phyloP scores from a whole-genome alignment of 37 sponge, comb jelly and placozoan genomes.

The Axinella damicornis region DNA sequence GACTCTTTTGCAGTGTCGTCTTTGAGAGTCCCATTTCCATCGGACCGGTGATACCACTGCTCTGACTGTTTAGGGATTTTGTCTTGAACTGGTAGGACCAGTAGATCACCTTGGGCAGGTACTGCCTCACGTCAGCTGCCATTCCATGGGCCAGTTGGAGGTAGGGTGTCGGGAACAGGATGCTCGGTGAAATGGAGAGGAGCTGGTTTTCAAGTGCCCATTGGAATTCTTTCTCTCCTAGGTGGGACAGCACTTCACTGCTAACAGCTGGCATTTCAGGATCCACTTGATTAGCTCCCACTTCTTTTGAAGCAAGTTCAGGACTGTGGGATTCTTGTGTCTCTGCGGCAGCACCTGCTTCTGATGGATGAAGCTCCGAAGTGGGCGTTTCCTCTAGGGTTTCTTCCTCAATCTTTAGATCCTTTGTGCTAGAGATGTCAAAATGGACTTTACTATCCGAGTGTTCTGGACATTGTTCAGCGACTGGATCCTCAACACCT shows the following conservation, averaged over 20 bases:
- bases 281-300: too few species aligned
- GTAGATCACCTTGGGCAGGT: constrained; percentile 64
- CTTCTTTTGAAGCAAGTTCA: too few species aligned
- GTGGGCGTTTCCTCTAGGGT: too few species aligned
- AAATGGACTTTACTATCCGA: too few species aligned
- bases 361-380: too few species aligned
- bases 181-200: constrained; percentile 73
- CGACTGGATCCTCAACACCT: too few species aligned
- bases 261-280: too few species aligned
- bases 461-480: too few species aligned
- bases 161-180: constrained; percentile 68
- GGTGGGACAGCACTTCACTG: neutral
- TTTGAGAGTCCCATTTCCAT: constrained; percentile 30
- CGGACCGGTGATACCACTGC: neutral
- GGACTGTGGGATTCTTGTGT: too few species aligned
- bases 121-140: constrained; percentile 49
- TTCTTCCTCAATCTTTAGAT: too few species aligned
- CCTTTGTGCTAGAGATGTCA: too few species aligned
- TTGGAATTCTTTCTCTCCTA: constrained; percentile 37
- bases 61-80: neutral
- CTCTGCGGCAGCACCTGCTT: too few species aligned
- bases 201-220: constrained; percentile 26
- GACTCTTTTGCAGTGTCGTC: neutral
- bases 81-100: constrained; percentile 82
- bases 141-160: constrained; percentile 44